Base-by-base conservation (phyloP, 53 echinoderm and acorn worm species). In the Stichopus horrens region DNA sequence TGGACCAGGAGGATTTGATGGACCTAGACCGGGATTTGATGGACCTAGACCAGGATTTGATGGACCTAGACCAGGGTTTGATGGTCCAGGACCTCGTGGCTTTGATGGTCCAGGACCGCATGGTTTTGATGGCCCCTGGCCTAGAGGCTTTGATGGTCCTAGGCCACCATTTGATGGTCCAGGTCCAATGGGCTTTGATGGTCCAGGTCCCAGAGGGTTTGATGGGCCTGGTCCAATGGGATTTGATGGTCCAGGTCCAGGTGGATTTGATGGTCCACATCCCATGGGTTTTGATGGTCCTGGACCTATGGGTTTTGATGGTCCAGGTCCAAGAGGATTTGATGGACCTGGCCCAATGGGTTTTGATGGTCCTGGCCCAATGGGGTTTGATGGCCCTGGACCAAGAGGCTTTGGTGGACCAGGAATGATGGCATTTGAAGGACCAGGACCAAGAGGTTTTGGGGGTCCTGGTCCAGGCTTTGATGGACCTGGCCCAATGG, bases 371-470 rank as follows among this genome's bases (percentile, higher is more conserved):
- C 86, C 87, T 51, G 83, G 76, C 22, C 75, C 91, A 14, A 52
- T 53, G 21, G 84, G 58, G 5, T 77, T 63, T 74, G 86, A 53
- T 58, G 55, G 87, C 9, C 77, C 80, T 71, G 77, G 88, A 16
- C 88, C 88, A 14, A 51, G 73, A 21, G 89, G 89, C 21, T 76
- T 76, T 55, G 79, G 66, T 23, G 68, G 76, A 55, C 82, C 89
- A 59, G 88, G 88, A 18, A 78, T 80, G 14, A 60, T 21, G 65
- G 88, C 73, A 37, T 22, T 77, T 67, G 88, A 76, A n/a, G 77
- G 89, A 56, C 83, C 84, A 10, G 89, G 89, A 4, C 92, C 92
- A 20, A 55, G 76, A 63, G 94, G 75, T 56, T 79, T 80, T 71
- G 81, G 18, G 18, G 89, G 86, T 55, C 83, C 83, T 22, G 89